Base-by-base conservation (phyloP, 1,140 invertebrate genomes). In the Drosophila sucinea region DNA sequence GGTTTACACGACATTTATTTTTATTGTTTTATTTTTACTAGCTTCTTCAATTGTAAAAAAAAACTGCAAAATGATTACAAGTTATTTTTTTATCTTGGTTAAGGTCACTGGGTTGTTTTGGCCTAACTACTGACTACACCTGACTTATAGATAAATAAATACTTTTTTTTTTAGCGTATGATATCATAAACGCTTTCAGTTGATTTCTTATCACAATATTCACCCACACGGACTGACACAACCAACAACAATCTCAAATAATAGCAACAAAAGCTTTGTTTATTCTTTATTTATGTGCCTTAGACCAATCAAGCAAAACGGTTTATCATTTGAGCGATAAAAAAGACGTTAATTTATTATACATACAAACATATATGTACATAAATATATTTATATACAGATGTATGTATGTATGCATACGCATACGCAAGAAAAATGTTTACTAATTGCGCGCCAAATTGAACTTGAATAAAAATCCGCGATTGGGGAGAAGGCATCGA, bases 231-330 rank as follows among this genome's bases (percentile, higher is more conserved):
- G 17, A 71, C 60, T 32, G 67, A 75, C 54, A 74, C 66, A 38
- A 82, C 69, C 38, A 77, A 68, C 57, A 80, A 66, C 44, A 80
- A 67, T 60, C 40, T 64, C 60, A 67, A 40, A 70, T 79, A 63
- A 65, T 76, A 51, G 44, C 44, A 58, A 61, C 58, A 61, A 61
- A 77, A 65, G 71, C 75, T 87, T 86, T 86, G 85, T 87, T 86
- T 86, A 73, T 82, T 86, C 77, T 68, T 79, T 79, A 83, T 86
- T 86, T 86, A 87, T 87, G 76, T 67, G 84, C 83, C 72, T 84
- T 85, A 84, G 81, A 77, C 67, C 81, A 84, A 84, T 89, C 83
- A 86, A 89, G 79, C 82, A 86, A 86, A 86, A 87, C 83, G 84
- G 72, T 86, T 86, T 86, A 89, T 86, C 79, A 86, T 86, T 79